Evolutionary conservation across 2,113 vertebrate genomes (phyloP).

Genomic region (Oreotragus oreotragus): DNA sequence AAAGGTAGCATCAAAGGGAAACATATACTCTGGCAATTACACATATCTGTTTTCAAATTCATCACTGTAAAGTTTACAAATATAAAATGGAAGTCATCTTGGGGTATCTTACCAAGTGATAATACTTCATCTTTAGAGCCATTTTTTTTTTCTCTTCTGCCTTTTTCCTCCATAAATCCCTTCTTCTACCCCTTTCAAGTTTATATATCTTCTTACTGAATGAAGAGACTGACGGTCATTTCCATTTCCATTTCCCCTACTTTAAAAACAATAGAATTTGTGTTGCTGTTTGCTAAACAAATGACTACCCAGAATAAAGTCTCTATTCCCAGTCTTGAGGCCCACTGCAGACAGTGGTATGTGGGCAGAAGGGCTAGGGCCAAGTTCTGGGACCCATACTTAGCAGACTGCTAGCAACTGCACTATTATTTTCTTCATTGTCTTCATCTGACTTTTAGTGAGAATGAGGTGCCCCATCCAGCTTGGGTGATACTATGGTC

Average conservation of each 20-base stretch:
- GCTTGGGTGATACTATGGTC: neutral
- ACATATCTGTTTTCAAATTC: constrained; percentile 51
- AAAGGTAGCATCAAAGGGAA: constrained; percentile 52
- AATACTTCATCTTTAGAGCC: neutral
- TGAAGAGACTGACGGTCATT: neutral
- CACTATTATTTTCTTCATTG: neutral
- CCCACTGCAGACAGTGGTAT: neutral
- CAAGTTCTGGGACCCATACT: neutral
- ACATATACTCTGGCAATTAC: constrained; percentile 34
- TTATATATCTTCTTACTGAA: neutral
- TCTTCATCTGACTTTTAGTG: neutral
- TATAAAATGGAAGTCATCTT: neutral
- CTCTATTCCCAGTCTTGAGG: neutral
- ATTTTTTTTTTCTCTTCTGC: neutral
- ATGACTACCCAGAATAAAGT: neutral
- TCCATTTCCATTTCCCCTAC: neutral
- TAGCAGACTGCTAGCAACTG: neutral
- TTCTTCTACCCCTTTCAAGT: neutral
- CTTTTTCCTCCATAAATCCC: neutral
- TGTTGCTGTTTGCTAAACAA: neutral
- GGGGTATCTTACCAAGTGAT: neutral
- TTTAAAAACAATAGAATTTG: neutral
- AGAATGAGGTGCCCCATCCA: neutral
- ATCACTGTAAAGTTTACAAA: constrained; percentile 20
- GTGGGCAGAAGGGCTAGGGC: neutral